Evolutionary conservation across 2,797 vertebrate genomes (phyloP).

Genomic region (Crocidura indochinensis): DNA sequence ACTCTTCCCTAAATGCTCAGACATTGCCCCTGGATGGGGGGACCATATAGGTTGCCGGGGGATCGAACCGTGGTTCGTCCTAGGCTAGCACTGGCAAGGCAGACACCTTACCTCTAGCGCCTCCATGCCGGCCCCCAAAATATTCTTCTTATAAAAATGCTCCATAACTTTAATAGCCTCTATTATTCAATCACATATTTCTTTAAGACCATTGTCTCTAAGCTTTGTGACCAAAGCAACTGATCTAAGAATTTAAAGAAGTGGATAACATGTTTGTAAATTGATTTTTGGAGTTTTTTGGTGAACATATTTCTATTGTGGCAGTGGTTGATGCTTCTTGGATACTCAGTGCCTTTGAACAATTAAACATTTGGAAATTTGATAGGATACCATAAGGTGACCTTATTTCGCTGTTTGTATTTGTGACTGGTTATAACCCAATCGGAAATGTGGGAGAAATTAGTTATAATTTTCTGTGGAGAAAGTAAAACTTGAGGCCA

Average conservation of each 20-base stretch:
- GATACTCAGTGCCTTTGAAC: neutral
- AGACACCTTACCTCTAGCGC: no score
- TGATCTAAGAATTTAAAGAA: neutral
- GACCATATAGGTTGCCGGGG: no score
- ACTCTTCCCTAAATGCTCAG: no score
- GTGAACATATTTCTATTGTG: neutral
- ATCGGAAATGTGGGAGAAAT: neutral
- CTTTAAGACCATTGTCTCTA: neutral
- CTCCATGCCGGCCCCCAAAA: no score
- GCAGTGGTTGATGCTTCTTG: slow-evolving; percentile 6
- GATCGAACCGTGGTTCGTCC: no score
- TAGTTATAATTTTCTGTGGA: slow-evolving; percentile 20
- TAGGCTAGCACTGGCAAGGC: no score
- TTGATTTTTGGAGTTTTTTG: neutral
- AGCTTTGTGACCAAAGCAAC: neutral
- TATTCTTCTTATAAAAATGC: no score
- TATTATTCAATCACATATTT: neutral
- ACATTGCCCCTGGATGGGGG: no score
- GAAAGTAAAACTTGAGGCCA: slow-evolving; percentile 29
- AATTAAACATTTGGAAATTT: slow-evolving; percentile 41
- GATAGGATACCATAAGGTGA: neutral
- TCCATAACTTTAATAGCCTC: no score
- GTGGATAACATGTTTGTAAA: neutral
- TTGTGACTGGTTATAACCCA: neutral
- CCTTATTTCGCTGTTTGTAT: neutral